Percentiles rank a stretch among this genome's conserved stretches.
Conservation (phyloP, 1,140 invertebrate species). For the Acromyrmex heyeri region DNA sequence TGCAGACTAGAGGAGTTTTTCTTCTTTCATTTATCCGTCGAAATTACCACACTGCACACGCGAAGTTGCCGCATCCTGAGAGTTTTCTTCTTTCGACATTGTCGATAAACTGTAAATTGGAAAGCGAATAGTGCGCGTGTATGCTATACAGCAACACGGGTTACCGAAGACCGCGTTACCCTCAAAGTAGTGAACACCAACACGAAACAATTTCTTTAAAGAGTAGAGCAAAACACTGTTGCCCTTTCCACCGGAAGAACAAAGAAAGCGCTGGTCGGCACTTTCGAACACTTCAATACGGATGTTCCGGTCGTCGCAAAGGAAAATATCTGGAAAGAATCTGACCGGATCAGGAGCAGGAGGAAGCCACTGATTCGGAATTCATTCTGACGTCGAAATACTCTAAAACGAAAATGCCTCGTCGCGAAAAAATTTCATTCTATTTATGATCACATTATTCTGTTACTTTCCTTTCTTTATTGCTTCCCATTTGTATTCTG, state of each 20-base stretch:
- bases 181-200: background rate
- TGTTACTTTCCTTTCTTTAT: background rate
- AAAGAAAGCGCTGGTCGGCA: conserved; percentile 7
- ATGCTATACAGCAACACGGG: background rate
- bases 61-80: conserved; percentile 37
- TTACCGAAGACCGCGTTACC: background rate
- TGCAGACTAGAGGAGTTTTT: background rate
- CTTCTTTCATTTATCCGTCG: conserved; percentile 39
- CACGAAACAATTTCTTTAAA: conserved; percentile 30
- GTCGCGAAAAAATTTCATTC: background rate
- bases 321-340: conserved; percentile 2
- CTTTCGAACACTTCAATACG: conserved; percentile 17
- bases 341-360: background rate
- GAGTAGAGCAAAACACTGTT: background rate
- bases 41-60: conserved; percentile 27
- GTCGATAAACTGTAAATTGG: conserved; percentile 73
- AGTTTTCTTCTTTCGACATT: conserved; percentile 33
- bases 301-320: background rate
- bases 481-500: background rate
- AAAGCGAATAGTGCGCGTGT: conserved; percentile 48
- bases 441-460: conserved; percentile 16
- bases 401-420: background rate
- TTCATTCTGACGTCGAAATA: background rate
- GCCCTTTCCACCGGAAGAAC: conserved; percentile 7
- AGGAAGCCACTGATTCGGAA: background rate